Conservation (phyloP, 1,140 invertebrate genomes). For the Drosophila bocqueti region DNA sequence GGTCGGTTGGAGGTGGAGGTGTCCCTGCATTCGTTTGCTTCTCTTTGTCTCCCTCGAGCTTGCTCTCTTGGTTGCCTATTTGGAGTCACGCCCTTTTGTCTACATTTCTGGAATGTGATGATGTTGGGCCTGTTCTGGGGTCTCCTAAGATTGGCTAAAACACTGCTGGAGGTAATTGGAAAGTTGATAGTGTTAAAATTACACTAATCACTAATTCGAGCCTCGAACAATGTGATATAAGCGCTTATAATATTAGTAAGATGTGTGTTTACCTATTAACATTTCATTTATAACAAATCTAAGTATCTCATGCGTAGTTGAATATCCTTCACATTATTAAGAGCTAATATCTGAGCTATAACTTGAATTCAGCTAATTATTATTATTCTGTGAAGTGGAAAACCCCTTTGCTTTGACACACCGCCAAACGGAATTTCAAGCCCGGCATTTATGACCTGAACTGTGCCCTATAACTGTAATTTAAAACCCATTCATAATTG, state of each 20-base stretch:
- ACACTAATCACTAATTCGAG: background rate
- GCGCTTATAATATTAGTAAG: background rate
- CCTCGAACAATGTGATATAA: background rate
- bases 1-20: slow-evolving; percentile 13
- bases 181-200: slow-evolving; percentile 18
- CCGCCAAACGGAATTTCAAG: slow-evolving; percentile 5
- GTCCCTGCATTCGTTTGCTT: slow-evolving; percentile 26
- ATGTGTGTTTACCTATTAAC: too few relatives aligned
- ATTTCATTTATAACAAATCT: background rate
- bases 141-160: background rate
- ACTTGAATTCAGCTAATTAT: background rate
- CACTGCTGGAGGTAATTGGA: background rate
- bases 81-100: slow-evolving; percentile 26
- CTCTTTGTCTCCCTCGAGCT: slow-evolving; percentile 19
- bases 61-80: slow-evolving; percentile 10
- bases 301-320: background rate
- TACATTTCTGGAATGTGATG: slow-evolving; percentile 18
- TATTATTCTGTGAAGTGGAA: background rate
- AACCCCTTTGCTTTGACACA: slow-evolving; percentile 11
- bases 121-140: slow-evolving; percentile 11
- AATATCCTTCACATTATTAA: background rate
- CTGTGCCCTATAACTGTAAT: slow-evolving; percentile 59
- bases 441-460: slow-evolving; percentile 18
- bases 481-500: slow-evolving; percentile 77
- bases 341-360: background rate